A percentile compares a stretch with the other conserved stretches of the same genome.
These are phyloP conservation scores for Lymantria dispar DNA, from an alignment of 2,888 invertebrate species.

Conservation along the genomic window DNA sequence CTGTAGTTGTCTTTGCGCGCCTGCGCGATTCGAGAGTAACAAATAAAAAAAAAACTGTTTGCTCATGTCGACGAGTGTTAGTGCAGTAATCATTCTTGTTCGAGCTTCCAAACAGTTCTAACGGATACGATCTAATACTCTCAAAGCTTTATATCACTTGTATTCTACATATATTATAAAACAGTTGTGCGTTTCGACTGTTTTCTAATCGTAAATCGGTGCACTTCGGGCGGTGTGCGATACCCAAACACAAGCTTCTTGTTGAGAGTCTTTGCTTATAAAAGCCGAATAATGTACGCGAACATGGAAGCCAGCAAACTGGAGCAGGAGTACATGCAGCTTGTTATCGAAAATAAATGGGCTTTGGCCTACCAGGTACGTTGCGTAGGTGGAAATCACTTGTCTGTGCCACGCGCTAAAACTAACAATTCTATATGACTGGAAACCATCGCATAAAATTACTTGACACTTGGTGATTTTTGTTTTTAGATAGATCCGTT, in stretches of 20 bases:
- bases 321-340: slow-evolving; percentile 88
- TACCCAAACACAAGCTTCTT: slow-evolving; percentile 33
- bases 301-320: slow-evolving; percentile 57
- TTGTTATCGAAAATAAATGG: slow-evolving; percentile 88
- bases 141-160: slow-evolving; percentile 6
- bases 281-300: slow-evolving; percentile 28
- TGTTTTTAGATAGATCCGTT: neutral
- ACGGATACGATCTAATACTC: slow-evolving; percentile 10
- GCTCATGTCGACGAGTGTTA: slow-evolving; percentile 32
- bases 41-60: slow-evolving; percentile 37
- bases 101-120: slow-evolving; percentile 18
- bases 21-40: neutral
- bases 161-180: slow-evolving; percentile 3
- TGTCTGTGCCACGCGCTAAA: slow-evolving; percentile 52
- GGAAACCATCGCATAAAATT: neutral
- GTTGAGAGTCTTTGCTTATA: slow-evolving; percentile 22
- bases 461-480: slow-evolving; percentile 6
- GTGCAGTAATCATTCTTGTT: slow-evolving; percentile 24
- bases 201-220: slow-evolving; percentile 20
- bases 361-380: slow-evolving; percentile 87
- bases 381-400: slow-evolving; percentile 43
- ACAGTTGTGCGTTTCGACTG: slow-evolving; percentile 7
- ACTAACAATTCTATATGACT: slow-evolving; percentile 22
- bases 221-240: slow-evolving; percentile 23
- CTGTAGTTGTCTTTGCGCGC: neutral